phyloP scores from a whole-genome alignment of 2,113 vertebrate species.

The Anhinga anhinga region DNA sequence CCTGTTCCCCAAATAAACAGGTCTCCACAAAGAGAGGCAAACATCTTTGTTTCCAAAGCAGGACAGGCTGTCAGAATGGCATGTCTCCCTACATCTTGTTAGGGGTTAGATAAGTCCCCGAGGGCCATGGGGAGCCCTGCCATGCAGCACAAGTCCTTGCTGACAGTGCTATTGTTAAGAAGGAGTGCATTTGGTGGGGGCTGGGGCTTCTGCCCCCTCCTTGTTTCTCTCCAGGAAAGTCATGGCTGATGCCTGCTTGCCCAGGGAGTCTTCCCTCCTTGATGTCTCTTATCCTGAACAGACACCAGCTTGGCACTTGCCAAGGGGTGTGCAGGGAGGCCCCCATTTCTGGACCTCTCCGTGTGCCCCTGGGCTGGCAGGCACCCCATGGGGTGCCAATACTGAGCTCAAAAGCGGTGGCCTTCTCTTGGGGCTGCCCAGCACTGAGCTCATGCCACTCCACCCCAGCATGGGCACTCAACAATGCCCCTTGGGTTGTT shows the following conservation, averaged over 20 bases:
- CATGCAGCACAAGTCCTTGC: neutral
- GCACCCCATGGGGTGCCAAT: neutral
- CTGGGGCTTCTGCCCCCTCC: neutral
- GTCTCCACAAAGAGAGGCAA: neutral
- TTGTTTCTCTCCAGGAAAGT: slow-evolving; percentile 26
- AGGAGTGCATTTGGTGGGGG: neutral
- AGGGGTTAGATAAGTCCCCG: neutral
- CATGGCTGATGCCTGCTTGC: neutral
- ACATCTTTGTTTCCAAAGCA: neutral
- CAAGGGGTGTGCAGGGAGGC: neutral
- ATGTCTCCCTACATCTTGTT: neutral
- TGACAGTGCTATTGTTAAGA: slow-evolving; percentile 52
- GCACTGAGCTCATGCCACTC: neutral
- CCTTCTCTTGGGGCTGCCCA: neutral
- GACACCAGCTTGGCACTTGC: neutral
- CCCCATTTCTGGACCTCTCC: neutral
- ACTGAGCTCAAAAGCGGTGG: neutral
- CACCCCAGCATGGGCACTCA: neutral
- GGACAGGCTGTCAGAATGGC: slow-evolving; percentile 5
- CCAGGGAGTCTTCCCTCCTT: neutral
- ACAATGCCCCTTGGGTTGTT: neutral
- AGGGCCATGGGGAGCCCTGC: neutral
- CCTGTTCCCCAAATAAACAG: neutral
- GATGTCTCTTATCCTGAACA: neutral
- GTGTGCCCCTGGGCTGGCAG: neutral